Conservation (phyloP, 2,797 vertebrate species). For the Rhynchotus rufescens region DNA sequence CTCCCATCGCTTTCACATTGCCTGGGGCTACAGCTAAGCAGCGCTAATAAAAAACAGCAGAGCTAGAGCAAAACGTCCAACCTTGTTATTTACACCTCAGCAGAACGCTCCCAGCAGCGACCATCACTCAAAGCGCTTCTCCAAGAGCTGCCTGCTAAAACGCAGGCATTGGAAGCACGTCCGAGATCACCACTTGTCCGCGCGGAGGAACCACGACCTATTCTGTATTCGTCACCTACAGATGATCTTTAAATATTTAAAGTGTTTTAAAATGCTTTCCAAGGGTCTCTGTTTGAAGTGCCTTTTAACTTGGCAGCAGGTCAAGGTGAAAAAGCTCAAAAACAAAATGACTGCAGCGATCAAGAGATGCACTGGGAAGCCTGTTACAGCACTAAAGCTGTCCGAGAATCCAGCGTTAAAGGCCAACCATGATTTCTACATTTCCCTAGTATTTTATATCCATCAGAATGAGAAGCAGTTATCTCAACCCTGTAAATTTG, state of each 20-base stretch:
- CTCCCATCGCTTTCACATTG: not conserved
- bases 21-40: slow-evolving; percentile 6
- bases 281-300: not conserved
- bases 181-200: not conserved
- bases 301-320: not conserved
- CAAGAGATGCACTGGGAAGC: not conserved
- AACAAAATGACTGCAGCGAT: not conserved
- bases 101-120: slow-evolving; percentile 23
- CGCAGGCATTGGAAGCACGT: not conserved
- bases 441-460: not conserved
- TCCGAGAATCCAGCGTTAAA: not conserved
- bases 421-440: not conserved
- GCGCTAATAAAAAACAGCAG: slow-evolving; percentile 55
- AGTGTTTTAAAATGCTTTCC: not conserved
- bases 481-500: not conserved
- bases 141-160: not conserved
- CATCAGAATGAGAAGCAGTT: not conserved
- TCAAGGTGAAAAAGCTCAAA: not conserved
- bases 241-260: not conserved
- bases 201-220: rapidly evolving
- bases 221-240: not conserved
- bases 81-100: slow-evolving; percentile 65
- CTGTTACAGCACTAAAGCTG: not conserved
- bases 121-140: not conserved
- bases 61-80: slow-evolving; percentile 50